phyloP scores from a whole-genome alignment of 2,797 vertebrate species.

The Gadopsis bispinosus region DNA sequence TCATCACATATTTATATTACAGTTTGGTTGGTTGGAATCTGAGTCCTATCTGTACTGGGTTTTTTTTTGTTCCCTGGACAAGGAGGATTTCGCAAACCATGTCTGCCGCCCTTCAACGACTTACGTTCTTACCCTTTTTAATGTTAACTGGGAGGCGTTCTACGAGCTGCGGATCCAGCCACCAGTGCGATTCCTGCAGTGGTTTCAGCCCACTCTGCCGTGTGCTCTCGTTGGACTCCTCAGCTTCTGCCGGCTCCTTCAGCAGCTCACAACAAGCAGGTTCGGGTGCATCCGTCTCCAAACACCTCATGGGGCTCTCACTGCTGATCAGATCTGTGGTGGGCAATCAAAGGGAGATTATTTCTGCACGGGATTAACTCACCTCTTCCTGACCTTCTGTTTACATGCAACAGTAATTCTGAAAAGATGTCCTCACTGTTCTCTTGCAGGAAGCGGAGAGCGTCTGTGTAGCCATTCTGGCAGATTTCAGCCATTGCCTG shows the following conservation, averaged over 20 bases:
- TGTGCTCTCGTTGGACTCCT: neutral
- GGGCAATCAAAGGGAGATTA: neutral
- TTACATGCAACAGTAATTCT: neutral
- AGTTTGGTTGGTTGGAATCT: no score
- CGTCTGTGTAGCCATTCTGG: conserved; percentile 88
- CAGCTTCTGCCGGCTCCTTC: neutral
- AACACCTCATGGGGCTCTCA: conserved; percentile 33
- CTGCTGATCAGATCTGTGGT: conserved; percentile 62
- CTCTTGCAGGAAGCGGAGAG: conserved; percentile 86
- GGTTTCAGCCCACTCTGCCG: neutral
- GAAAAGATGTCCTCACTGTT: conserved; percentile 80
- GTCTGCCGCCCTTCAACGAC: neutral
- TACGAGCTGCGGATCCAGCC: conserved; percentile 58
- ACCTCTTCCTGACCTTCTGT: neutral
- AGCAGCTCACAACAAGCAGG: conserved; percentile 47
- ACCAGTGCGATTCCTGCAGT: conserved; percentile 27
- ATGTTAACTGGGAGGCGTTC: conserved; percentile 61
- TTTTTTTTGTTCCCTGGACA: neutral
- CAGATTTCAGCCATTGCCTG: conserved; percentile 88
- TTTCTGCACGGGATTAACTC: neutral
- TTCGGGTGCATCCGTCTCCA: neutral
- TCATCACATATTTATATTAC: neutral
- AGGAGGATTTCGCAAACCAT: neutral
- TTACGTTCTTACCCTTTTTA: conserved; percentile 47
- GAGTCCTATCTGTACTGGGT: neutral